Conservation (phyloP, 1,140 invertebrate species). For the Sycophaga agraensis region DNA sequence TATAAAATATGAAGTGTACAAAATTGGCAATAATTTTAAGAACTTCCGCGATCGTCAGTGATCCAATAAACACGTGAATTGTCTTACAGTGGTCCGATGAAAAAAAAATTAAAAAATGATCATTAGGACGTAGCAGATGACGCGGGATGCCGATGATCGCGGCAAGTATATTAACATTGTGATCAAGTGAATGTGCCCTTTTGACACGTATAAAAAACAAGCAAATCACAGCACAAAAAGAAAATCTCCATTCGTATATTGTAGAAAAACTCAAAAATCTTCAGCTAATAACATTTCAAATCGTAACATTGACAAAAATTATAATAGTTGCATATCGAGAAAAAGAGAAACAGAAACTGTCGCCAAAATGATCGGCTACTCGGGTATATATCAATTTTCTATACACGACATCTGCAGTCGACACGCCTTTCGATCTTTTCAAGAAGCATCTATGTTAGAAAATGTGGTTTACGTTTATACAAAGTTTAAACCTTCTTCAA, state of each 20-base stretch:
- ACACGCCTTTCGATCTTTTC: constrained; percentile 11
- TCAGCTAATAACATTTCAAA: constrained; percentile 31
- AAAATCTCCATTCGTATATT: constrained; percentile 28
- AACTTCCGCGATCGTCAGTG: constrained; percentile 43
- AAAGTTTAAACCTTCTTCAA: neutral
- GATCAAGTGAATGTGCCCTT: constrained; percentile 47
- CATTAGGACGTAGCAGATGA: too few relatives aligned
- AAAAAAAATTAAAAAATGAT: too few relatives aligned
- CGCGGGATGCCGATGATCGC: constrained; percentile 5
- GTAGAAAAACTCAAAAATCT: constrained; percentile 4
- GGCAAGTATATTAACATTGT: constrained; percentile 29
- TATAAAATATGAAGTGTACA: constrained; percentile 50
- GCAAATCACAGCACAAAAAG: constrained; percentile 41
- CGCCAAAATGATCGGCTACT: constrained; percentile 17
- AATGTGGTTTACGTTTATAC: neutral
- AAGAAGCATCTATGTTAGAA: neutral
- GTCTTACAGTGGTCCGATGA: too few relatives aligned
- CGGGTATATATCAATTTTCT: constrained; percentile 14
- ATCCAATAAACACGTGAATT: too few relatives aligned
- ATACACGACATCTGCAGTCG: constrained; percentile 7
- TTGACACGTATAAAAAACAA: constrained; percentile 35
- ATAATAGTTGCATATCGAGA: constrained; percentile 21
- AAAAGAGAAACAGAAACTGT: constrained; percentile 26
- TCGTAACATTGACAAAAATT: constrained; percentile 1
- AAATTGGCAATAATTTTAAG: constrained; percentile 56